phyloP scores from a whole-genome alignment of 2,113 vertebrate species.

The Nipponia nippon region DNA sequence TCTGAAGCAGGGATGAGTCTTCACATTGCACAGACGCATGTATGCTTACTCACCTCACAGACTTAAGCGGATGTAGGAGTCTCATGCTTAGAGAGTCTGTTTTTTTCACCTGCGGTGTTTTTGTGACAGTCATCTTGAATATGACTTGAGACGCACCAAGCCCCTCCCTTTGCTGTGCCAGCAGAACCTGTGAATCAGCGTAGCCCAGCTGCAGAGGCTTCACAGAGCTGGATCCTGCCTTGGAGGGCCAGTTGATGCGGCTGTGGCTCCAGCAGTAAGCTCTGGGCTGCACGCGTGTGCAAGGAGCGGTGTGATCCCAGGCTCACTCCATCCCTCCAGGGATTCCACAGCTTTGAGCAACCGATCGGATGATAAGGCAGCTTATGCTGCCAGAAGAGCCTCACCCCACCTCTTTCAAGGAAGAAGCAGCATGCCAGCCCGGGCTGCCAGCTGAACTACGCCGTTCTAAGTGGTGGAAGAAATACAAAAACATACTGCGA shows the following conservation, averaged over 20 bases:
- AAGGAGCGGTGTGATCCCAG: neutral
- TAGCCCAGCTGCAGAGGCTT: neutral
- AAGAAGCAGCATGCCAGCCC: neutral
- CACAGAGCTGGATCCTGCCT: neutral
- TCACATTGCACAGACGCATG: fast-evolving
- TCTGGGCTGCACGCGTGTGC: neutral
- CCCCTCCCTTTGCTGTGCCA: neutral
- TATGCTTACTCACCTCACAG: neutral
- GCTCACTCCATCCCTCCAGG: neutral
- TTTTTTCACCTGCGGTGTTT: neutral
- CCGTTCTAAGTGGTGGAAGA: neutral
- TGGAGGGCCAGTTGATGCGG: neutral
- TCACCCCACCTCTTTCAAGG: neutral
- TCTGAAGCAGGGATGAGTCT: neutral
- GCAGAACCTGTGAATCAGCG: neutral
- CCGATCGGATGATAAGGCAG: neutral
- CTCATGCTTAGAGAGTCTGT: neutral
- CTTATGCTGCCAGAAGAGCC: neutral
- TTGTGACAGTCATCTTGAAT: neutral
- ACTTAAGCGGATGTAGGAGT: neutral
- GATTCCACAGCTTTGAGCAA: neutral
- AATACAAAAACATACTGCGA: neutral
- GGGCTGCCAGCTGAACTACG: neutral
- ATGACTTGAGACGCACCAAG: neutral
- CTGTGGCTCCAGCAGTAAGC: neutral